Conservation (phyloP, 2,113 vertebrate genomes). For the Lonchura striata region DNA sequence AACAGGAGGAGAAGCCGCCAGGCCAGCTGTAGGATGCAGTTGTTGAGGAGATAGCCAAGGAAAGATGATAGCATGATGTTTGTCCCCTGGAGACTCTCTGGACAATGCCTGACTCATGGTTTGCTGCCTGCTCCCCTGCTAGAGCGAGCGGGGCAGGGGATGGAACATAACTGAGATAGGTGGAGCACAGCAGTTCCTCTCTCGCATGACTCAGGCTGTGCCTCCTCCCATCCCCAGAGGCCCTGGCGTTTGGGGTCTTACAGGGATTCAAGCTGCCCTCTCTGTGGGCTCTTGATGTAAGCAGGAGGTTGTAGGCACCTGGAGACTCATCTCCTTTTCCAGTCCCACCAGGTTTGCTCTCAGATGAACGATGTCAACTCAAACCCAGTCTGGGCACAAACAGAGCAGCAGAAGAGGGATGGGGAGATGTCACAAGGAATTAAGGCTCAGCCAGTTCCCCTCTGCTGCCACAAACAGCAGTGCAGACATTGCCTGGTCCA, state of each 20-base stretch:
- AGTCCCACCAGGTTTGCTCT: neutral
- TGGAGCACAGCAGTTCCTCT: conserved; percentile 42
- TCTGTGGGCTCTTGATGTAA: neutral
- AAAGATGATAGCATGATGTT: neutral
- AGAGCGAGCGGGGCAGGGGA: neutral
- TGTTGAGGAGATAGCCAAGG: neutral
- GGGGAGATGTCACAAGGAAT: neutral
- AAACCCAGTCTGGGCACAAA: neutral
- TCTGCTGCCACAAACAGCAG: neutral
- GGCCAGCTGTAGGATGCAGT: neutral
- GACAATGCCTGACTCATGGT: conserved; percentile 39
- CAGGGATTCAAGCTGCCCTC: neutral
- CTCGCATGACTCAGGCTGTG: neutral
- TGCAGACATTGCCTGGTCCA: neutral
- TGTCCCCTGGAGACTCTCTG: neutral
- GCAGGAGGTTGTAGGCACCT: neutral
- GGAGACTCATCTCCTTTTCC: neutral
- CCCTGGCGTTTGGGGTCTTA: neutral
- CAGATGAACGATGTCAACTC: rapidly evolving
- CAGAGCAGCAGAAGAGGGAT: neutral
- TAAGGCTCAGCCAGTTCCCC: neutral
- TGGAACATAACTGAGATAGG: neutral
- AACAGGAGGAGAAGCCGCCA: neutral
- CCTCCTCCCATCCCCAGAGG: conserved; percentile 34
- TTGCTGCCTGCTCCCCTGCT: neutral